Percentiles rank a stretch among this genome's conserved stretches.
Evolutionary conservation across 2,797 vertebrate species (phyloP).

Genomic region (Silurus lanzhouensis): DNA sequence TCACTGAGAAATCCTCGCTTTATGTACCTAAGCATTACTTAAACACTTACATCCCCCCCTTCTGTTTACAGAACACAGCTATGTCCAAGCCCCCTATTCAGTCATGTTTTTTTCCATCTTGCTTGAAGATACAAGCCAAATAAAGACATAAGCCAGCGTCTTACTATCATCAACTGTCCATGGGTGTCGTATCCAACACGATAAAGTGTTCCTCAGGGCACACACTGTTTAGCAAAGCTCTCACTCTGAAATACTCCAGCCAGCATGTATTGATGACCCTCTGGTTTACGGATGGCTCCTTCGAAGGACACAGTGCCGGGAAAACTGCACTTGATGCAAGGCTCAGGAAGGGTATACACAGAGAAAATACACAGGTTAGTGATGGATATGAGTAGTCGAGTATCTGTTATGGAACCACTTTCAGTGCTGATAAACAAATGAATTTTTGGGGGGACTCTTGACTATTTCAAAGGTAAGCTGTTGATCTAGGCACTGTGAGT

Average conservation of each 20-base stretch:
- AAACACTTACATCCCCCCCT: conserved; percentile 8
- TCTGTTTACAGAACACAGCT: conserved; percentile 71
- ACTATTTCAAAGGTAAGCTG: neutral
- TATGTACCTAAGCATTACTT: conserved; percentile 16
- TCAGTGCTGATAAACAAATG: neutral
- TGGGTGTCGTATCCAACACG: conserved; percentile 67
- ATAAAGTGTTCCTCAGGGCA: conserved; percentile 60
- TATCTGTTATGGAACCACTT: neutral
- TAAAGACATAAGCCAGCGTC: conserved; percentile 72
- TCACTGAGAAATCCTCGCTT: conserved; percentile 21
- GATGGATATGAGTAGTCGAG: neutral
- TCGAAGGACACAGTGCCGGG: conserved; percentile 56
- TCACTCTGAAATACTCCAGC: conserved; percentile 69
- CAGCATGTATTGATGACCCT: conserved; percentile 70
- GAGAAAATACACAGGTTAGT: conserved; percentile 4
- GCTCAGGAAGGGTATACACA: neutral
- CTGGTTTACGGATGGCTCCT: conserved; percentile 59
- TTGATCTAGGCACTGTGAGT: neutral
- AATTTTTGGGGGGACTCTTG: neutral
- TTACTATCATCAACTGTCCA: conserved; percentile 68
- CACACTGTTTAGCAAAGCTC: conserved; percentile 72
- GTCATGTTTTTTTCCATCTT: conserved; percentile 44
- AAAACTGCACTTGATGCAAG: conserved; percentile 48
- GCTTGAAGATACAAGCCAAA: conserved; percentile 69
- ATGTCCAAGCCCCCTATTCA: conserved; percentile 61